phyloP scores from a whole-genome alignment of 92 coral and sea anemone species.

The Zoanthus sociatus region DNA sequence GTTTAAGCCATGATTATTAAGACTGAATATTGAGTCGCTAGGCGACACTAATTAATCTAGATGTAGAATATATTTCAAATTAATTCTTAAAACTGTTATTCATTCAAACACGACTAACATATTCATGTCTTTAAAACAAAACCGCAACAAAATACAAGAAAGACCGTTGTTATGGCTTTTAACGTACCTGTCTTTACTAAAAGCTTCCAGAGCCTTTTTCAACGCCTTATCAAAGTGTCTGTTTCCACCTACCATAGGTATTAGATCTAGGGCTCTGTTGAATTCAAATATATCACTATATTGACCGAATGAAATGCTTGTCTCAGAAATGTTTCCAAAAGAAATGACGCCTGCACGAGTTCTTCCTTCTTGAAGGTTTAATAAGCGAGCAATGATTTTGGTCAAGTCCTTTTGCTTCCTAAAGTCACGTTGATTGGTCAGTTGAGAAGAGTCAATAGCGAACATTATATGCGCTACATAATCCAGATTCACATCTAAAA shows the following conservation, averaged over 20 bases:
- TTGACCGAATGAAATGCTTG: slow-evolving; percentile 39
- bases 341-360: slow-evolving; percentile 43
- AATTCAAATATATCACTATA: slow-evolving; percentile 36
- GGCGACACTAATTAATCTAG: too few species aligned
- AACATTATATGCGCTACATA: slow-evolving; percentile 38
- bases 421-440: slow-evolving; percentile 31
- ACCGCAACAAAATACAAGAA: not conserved
- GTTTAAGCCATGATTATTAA: too few species aligned
- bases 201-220: slow-evolving; percentile 36
- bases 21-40: too few species aligned
- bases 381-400: slow-evolving; percentile 40
- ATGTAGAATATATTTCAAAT: too few species aligned
- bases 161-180: not conserved
- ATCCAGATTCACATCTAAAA: slow-evolving; percentile 35
- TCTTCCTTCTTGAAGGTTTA: slow-evolving; percentile 37
- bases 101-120: too few species aligned
- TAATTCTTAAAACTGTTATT: too few species aligned
- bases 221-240: slow-evolving; percentile 43
- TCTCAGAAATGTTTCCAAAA: slow-evolving; percentile 37
- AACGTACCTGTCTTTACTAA: slow-evolving; percentile 37
- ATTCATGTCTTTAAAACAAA: not conserved
- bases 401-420: slow-evolving; percentile 35
- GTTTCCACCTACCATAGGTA: slow-evolving; percentile 40
- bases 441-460: slow-evolving; percentile 37
- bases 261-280: slow-evolving; percentile 35